phyloP scores from a whole-genome alignment of 2,113 vertebrate genomes.

The human (Homo sapiens) region GRCh38 chr15:86112501-86113000 shows the following conservation, averaged over 20 bases:
- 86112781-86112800: slow-evolving; percentile 26
- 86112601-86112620: slow-evolving; percentile 29
- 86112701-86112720: background rate
- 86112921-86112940: slow-evolving; percentile 21
- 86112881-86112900: slow-evolving; percentile 62
- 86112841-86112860: slow-evolving; percentile 1
- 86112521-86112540: slow-evolving; percentile 37
- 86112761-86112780: slow-evolving; percentile 62
- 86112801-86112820: slow-evolving; percentile 62
- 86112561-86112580: slow-evolving; percentile 23
- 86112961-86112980: background rate
- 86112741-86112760: slow-evolving; percentile 19
- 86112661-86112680: slow-evolving; percentile 58
- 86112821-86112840: slow-evolving; percentile 72
- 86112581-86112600: slow-evolving; percentile 43
- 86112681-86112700: slow-evolving; percentile 29
- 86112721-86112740: background rate
- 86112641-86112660: slow-evolving; percentile 70
- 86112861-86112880: slow-evolving; percentile 50
- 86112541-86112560: background rate
- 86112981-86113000: background rate
- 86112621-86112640: slow-evolving; percentile 52
- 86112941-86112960: background rate
- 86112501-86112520: slow-evolving; percentile 37
- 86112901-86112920: slow-evolving; percentile 31